Conservation (phyloP, 2,797 vertebrate species). For the Podargus strigoides region DNA sequence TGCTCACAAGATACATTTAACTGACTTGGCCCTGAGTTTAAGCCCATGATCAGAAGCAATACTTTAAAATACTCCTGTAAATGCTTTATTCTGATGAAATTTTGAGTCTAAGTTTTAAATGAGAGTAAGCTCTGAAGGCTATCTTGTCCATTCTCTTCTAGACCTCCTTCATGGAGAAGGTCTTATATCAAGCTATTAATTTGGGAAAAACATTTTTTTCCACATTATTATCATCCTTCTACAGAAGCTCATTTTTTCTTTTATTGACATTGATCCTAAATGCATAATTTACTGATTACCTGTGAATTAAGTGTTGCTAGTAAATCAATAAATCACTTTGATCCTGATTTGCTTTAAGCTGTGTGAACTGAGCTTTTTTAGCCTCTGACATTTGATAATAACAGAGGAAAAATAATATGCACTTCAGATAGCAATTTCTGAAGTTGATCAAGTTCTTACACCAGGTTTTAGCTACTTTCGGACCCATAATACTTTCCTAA, state of each 20-base stretch:
- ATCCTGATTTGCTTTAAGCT: background rate
- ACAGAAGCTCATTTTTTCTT: background rate
- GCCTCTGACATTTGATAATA: background rate
- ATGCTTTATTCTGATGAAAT: background rate
- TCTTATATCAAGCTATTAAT: background rate
- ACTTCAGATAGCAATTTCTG: background rate
- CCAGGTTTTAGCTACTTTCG: background rate
- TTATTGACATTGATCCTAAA: background rate
- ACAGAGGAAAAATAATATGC: background rate
- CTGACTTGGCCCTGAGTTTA: background rate
- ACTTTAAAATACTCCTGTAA: background rate
- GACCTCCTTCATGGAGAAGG: background rate
- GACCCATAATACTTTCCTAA: background rate
- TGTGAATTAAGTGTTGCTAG: background rate
- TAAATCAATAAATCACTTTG: background rate
- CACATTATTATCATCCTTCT: rapidly evolving
- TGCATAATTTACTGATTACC: background rate
- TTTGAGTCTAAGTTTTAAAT: background rate
- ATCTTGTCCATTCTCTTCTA: background rate
- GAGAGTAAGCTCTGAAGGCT: background rate
- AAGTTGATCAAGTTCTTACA: background rate
- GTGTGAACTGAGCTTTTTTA: background rate
- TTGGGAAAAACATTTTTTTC: background rate
- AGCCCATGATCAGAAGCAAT: background rate
- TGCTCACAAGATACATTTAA: background rate